These are phyloP conservation scores for Lithobates sylvaticus DNA, from an alignment of 2,797 vertebrate species.

Conservation along the genomic window DNA sequence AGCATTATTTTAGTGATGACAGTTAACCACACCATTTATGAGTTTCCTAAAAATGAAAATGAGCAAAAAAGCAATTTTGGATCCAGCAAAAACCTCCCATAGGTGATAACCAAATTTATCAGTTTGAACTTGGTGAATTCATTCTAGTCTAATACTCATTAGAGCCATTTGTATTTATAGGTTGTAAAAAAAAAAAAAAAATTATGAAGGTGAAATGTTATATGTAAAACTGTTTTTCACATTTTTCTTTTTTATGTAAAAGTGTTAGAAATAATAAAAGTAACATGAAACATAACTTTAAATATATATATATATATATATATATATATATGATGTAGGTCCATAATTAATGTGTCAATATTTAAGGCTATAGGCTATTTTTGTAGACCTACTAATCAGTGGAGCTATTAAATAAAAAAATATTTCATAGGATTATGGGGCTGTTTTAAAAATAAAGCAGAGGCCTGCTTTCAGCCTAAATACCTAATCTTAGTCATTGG, in stretches of 20 bases:
- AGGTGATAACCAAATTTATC: neutral
- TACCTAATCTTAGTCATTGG: too few relatives aligned
- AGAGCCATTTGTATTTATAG: too few relatives aligned
- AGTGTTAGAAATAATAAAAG: too few relatives aligned
- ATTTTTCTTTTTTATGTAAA: too few relatives aligned
- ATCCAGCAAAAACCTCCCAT: neutral
- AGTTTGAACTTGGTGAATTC: neutral
- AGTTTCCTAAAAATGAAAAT: neutral
- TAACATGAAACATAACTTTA: neutral
- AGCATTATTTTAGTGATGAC: neutral
- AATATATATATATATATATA: neutral
- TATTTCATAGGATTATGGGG: too few relatives aligned
- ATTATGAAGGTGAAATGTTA: too few relatives aligned
- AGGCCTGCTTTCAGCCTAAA: too few relatives aligned
- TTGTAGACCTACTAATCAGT: too few relatives aligned
- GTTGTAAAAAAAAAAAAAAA: too few relatives aligned
- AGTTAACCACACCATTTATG: neutral
- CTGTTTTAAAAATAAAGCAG: too few relatives aligned
- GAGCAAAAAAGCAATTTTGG: neutral
- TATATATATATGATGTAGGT: neutral
- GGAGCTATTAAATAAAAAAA: too few relatives aligned
- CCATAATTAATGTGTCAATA: neutral
- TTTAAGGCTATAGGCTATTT: neutral
- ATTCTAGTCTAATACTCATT: neutral
- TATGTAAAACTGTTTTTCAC: too few relatives aligned